These are phyloP conservation scores for Mormyrops attenuatus DNA, from an alignment of 2,797 vertebrate genomes.

Conservation along the genomic window DNA sequence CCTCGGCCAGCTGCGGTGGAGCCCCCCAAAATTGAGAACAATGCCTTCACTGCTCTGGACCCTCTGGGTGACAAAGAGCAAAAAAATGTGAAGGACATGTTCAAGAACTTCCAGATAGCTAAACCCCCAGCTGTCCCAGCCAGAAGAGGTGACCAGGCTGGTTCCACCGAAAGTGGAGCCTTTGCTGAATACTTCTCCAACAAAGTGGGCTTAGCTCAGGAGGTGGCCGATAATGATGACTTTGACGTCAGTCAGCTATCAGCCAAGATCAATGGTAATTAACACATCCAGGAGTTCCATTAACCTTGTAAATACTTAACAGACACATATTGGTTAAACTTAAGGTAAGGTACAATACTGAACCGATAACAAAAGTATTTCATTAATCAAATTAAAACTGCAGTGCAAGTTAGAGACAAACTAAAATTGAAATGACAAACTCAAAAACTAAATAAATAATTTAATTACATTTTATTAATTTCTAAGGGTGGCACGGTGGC, in stretches of 20 bases:
- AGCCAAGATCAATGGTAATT: slow-evolving; percentile 53
- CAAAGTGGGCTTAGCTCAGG: slow-evolving; percentile 70
- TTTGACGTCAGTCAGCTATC: slow-evolving; percentile 61
- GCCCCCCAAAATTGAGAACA: slow-evolving; percentile 63
- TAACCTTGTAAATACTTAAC: neutral
- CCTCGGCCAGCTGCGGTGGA: slow-evolving; percentile 73
- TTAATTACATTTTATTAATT: too few relatives aligned
- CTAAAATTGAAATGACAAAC: neutral
- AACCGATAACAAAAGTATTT: neutral
- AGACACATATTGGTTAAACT: too few relatives aligned
- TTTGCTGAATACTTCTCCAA: slow-evolving; percentile 73
- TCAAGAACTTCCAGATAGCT: slow-evolving; percentile 87
- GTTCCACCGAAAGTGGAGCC: slow-evolving; percentile 40
- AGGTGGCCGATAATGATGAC: slow-evolving; percentile 64
- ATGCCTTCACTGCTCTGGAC: slow-evolving; percentile 84
- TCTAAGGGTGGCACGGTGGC: too few relatives aligned
- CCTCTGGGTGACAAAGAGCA: slow-evolving; percentile 87
- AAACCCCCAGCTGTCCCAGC: slow-evolving; percentile 86
- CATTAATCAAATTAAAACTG: neutral
- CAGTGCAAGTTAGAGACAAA: neutral
- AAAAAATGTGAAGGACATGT: slow-evolving; percentile 90
- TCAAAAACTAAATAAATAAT: neutral
- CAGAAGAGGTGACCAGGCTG: slow-evolving; percentile 62
- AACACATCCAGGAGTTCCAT: neutral
- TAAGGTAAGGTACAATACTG: neutral